Percentiles rank a stretch among this genome's conserved stretches.
phyloP scores from a whole-genome alignment of 2,113 vertebrate genomes.

The Gopherus evgoodei region DNA sequence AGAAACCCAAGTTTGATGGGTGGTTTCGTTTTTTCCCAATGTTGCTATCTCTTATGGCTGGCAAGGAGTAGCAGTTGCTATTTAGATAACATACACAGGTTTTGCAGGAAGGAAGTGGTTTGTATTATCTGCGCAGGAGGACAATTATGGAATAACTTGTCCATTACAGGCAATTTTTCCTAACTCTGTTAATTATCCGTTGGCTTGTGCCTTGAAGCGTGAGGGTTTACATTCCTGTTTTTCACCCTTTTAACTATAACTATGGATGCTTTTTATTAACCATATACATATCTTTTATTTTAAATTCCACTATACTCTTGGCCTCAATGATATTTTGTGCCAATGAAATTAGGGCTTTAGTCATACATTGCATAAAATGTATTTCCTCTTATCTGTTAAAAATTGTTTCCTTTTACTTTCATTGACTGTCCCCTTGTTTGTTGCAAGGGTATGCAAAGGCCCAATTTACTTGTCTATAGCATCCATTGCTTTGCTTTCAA shows the following conservation, averaged over 20 bases:
- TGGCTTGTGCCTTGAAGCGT: background rate
- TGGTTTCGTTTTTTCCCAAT: background rate
- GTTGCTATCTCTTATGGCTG: background rate
- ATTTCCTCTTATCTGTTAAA: background rate
- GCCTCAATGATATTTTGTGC: background rate
- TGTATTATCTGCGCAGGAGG: background rate
- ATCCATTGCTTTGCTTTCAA: background rate
- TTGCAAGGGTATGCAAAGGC: background rate
- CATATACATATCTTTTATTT: background rate
- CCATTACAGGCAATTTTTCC: background rate
- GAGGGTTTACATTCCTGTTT: background rate
- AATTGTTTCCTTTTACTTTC: background rate
- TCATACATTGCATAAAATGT: background rate
- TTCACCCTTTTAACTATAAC: background rate
- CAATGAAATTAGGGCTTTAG: background rate
- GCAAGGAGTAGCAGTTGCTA: background rate
- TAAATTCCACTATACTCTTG: background rate
- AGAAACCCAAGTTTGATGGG: background rate
- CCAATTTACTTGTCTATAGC: background rate
- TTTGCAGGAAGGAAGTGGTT: background rate
- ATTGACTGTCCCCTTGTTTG: background rate
- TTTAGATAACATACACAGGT: background rate
- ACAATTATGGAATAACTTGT: background rate
- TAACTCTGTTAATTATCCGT: background rate
- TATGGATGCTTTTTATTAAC: background rate